Evolutionary conservation across 2,113 vertebrate genomes (phyloP), one percentile per base, ranked within the genome.

Genomic region (Pongo pygmaeus): DNA sequence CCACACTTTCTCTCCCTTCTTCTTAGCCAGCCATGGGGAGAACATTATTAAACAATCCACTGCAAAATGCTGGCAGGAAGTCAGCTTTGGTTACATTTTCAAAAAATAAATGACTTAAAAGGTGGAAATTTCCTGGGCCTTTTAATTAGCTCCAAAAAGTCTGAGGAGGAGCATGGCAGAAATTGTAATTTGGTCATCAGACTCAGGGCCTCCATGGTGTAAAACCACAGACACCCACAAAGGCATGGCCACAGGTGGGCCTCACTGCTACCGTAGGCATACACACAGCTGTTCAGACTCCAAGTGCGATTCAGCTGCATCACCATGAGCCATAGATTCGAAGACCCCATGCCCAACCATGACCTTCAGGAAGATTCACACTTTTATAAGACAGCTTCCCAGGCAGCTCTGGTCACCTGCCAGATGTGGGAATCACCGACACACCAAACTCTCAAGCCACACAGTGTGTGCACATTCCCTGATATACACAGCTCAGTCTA

Each of bases 41-140:
- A 94, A 78, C 23, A 96, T 30, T 89, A 83, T 77, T 83, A 94
- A 95, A 50, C 35, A 77, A 79, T 27, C 48, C 94, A 84, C 9
- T 50, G 23, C 43, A 91, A 75, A 94, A 69, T 22, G n/a, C 0
- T 95, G 79, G 40, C 69, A 75, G 48, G 81, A 94, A 87, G 48
- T 83, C 35, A 80, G 75, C 43, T 96, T 93, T 90, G 70, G 43
- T 95, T 83, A 84, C n/a, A 61, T 80, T 86, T 93, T 86, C 84
- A 69, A 74, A 75, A 95, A 90, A 48, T 55, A 89, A 86, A 48
- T 48, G 64, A 48, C n/a, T 84, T 96, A 80, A 79, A 97, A 96
- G 30, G 27, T 22, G 6, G 30, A 84, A 57, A 70, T 40, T 46
- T 52, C 70, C 79, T 92, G 35, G 64, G 20, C 43, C 30, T 92